Conservation (phyloP, 2,888 invertebrate species). For the Philonicus albiceps region DNA sequence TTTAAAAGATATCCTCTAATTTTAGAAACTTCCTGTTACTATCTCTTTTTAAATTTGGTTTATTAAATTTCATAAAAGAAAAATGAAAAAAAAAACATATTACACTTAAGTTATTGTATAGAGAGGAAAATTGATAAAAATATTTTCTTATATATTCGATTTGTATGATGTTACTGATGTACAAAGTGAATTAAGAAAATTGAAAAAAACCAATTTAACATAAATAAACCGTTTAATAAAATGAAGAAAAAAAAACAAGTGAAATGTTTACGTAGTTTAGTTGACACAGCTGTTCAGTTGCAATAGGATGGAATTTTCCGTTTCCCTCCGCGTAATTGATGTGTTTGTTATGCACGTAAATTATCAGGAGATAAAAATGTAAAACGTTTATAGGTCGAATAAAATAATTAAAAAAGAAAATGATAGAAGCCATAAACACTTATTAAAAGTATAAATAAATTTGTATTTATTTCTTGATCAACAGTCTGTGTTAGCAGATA, state of each 20-base stretch:
- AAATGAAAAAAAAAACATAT: background rate
- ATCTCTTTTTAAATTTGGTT: background rate
- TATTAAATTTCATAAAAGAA: conserved; percentile 4
- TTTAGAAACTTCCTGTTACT: conserved; percentile 11
- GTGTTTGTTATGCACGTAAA: conserved; percentile 33
- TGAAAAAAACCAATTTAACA: conserved; percentile 4
- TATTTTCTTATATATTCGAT: conserved; percentile 37
- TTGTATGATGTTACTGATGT: conserved; percentile 39
- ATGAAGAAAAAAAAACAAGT: background rate
- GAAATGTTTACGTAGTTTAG: conserved; percentile 30
- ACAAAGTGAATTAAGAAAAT: conserved; percentile 39
- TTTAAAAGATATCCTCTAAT: background rate
- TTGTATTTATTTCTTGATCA: conserved; percentile 14
- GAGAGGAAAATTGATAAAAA: conserved; percentile 19
- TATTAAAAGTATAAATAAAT: background rate
- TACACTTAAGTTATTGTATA: conserved; percentile 36
- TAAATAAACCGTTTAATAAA: conserved; percentile 14
- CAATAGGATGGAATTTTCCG: conserved; percentile 16
- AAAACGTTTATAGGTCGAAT: background rate
- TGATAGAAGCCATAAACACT: background rate
- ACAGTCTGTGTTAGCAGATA: background rate
- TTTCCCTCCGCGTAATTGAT: background rate
- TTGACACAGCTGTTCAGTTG: conserved; percentile 22
- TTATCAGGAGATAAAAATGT: background rate
- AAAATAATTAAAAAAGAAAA: background rate